Evolutionary conservation across 2,888 invertebrate genomes (phyloP).

Genomic region (Anaspis maculata): DNA sequence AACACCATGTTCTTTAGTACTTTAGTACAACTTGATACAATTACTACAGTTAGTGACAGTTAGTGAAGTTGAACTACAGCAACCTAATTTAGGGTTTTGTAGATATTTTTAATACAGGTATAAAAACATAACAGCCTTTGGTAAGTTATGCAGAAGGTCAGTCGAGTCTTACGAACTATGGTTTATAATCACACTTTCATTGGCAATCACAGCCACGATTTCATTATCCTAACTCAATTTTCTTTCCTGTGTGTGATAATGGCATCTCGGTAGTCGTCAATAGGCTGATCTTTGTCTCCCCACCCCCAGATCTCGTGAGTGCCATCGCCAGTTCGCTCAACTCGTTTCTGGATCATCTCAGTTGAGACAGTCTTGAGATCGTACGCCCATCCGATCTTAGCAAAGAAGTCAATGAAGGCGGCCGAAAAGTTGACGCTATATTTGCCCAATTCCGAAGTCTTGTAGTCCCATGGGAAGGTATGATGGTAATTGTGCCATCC

Average conservation of each 20-base stretch:
- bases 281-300: constrained; percentile 61
- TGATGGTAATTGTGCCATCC: constrained; percentile 89
- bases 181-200: background rate
- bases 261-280: constrained; percentile 33
- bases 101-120: no score
- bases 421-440: constrained; percentile 67
- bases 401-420: constrained; percentile 70
- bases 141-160: background rate
- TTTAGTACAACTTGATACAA: no score
- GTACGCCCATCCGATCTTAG: constrained; percentile 79
- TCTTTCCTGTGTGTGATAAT: constrained; percentile 26
- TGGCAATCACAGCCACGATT: no score
- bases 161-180: background rate
- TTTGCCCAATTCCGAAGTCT: constrained; percentile 70
- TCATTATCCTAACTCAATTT: no score
- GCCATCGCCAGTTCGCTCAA: constrained; percentile 40
- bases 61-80: no score
- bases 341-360: constrained; percentile 60
- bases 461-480: constrained; percentile 79
- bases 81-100: no score
- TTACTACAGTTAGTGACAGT: no score
- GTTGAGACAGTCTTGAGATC: constrained; percentile 73
- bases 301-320: constrained; percentile 63
- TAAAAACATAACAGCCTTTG: no score
- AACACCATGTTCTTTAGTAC: no score